Evolutionary conservation across 1,140 invertebrate genomes (phyloP), one percentile per base, ranked within the genome.

Genomic region (Zophobas morio): DNA sequence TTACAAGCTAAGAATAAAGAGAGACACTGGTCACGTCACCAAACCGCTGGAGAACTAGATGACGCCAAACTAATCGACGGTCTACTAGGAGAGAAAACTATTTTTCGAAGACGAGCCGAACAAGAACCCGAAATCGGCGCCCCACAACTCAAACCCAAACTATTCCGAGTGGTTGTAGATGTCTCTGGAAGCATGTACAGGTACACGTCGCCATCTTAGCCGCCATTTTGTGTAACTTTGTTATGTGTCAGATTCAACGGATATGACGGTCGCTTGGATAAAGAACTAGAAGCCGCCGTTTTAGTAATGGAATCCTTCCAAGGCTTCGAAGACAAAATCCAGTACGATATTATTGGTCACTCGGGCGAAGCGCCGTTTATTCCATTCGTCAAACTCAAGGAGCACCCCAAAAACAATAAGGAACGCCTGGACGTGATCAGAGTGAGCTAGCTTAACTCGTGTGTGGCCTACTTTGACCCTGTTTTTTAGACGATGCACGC

Each of bases 161-260:
- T 94, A 32, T 88, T 99, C n/a, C 91, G 94, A 76, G 87, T 99
- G 0, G 91, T 98, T 2, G 92, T 97, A 0, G 98, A 99, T 88
- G 96, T 98, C 0, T 97, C 95, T 40, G 97, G 97, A 0, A 97
- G 96, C 76, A 99, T 99, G 97, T 99, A 99, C 85, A 92, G 96
- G 92, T 93, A 84, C 80, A 39, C 40, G 8, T 34, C 32, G 8
- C 63, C 20, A 49, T 8, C n/a, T 63, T 2, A 71, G 5, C 47
- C 36, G 1, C 4, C 1, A 20, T 47, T 70, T 49, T 49, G 8
- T 32, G 0, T 2, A 32, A 47, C 3, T 47, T 47, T 39, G 0
- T 2, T 63, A 32, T 8, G 34, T 82, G 79, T 49, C 78, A 91
- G 93, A 81, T 98, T 98, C 84, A 97, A 98, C 86, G 93, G 95